Base-by-base conservation (phyloP, 35 echinoderm and acorn worm species). In the Patiria miniata region DNA sequence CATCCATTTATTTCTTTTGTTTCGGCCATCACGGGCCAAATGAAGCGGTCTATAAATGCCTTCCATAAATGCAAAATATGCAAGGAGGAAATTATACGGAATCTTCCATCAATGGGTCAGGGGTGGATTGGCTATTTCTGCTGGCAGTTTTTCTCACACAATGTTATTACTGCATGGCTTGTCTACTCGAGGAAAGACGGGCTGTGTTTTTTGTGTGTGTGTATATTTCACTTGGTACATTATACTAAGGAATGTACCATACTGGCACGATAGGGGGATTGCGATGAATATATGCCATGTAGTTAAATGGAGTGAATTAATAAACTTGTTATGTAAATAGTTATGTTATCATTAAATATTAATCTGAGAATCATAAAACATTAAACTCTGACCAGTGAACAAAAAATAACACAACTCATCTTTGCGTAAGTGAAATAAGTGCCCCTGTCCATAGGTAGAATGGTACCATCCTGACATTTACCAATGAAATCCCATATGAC, bases 401-500 rank as follows among this genome's bases (percentile, higher is more conserved):
- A 47, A 47, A 47, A 47, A 47, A n/a, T n/a, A n/a, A n/a, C n/a
- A n/a, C n/a, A n/a, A n/a, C n/a, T n/a, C n/a, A n/a, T 12, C 42
- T 47, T 12, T 47, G 42, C 12, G 4, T 4, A 6, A 47, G 42
- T 47, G 42, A 47, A 47, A 47, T 47, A 73, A 73, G 29, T 0
- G 1, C 65, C 65, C 65, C 65, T 9, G 65, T 73, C 34, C 34
- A 26, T 73, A 30, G 65, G 65, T 73, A 23, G 65, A 73, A 73
- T 73, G 65, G 65, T 73, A 47, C 26, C 26, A 26, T 30, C 65
- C 65, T 36, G 65, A 73, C 29, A 73, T 73, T 73, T 73, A 26
- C 65, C 65, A 53, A 51, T 82, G 29, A 60, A 84, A 84, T 84
- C 82, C 82, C 82, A 60, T 84, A 84, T 84, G 82, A 84, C 54